Evolutionary conservation across 23 tunicate species (phyloP).

Genomic region (Trididemnum nubilum): DNA sequence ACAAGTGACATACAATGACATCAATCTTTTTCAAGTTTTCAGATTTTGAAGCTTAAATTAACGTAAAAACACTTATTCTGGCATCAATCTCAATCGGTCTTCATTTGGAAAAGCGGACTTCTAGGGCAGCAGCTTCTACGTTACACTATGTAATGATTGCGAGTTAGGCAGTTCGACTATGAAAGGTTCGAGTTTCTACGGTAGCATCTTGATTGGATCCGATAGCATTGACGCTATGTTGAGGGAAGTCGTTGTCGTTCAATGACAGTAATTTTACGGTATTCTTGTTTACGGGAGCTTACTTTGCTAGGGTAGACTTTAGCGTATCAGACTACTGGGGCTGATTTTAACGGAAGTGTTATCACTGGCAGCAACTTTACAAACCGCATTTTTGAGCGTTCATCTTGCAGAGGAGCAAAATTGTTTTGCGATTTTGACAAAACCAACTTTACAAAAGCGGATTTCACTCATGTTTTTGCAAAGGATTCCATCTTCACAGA

Average conservation of each 20-base stretch:
- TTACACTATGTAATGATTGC: not conserved
- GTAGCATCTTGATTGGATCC: not conserved
- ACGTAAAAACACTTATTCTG: not conserved
- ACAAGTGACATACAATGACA: too few species aligned
- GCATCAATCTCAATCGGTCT: not conserved
- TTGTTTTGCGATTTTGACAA: not conserved
- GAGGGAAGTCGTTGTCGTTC: not conserved
- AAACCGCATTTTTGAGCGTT: not conserved
- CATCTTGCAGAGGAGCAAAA: slow-evolving; percentile 4
- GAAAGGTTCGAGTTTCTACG: not conserved
- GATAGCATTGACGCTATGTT: not conserved
- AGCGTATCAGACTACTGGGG: slow-evolving; percentile 8
- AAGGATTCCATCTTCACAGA: not conserved
- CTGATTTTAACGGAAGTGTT: slow-evolving; percentile 1
- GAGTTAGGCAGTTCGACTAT: not conserved
- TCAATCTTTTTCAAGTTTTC: too few species aligned
- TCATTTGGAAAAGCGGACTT: slow-evolving; percentile 1
- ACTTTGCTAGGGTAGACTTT: not conserved
- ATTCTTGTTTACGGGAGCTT: not conserved
- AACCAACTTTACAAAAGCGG: slow-evolving; percentile 7
- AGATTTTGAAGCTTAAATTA: not conserved
- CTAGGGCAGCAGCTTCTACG: not conserved
- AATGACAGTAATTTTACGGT: slow-evolving; percentile 1
- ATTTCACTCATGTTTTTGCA: not conserved
- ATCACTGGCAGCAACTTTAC: not conserved